These are phyloP conservation scores for Podabrus alpinus DNA, from an alignment of 2,888 invertebrate genomes.

Conservation along the genomic window DNA sequence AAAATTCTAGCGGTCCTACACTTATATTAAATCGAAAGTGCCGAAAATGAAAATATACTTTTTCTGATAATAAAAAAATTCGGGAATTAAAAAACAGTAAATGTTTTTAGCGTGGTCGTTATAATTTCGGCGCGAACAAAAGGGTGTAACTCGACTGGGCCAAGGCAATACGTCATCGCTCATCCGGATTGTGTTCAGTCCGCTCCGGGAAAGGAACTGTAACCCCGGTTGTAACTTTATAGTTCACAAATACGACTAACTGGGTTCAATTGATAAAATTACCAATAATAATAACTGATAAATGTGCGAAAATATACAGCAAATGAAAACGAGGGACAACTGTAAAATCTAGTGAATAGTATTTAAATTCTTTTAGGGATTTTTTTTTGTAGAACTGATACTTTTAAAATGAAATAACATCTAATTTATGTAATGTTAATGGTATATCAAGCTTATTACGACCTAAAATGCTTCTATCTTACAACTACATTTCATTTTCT, in stretches of 20 bases:
- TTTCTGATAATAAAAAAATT: not conserved
- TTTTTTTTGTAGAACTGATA: not conserved
- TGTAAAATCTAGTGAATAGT: not conserved
- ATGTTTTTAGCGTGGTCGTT: conserved; percentile 43
- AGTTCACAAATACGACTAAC: conserved; percentile 21
- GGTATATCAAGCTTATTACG: conserved; percentile 31
- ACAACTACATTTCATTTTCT: conserved; percentile 34
- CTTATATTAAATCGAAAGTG: not conserved
- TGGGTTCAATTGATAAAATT: conserved; percentile 9
- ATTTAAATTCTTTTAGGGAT: not conserved
- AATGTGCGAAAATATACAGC: not conserved
- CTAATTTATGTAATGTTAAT: conserved; percentile 32
- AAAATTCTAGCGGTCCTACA: not conserved
- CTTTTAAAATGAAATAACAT: not conserved
- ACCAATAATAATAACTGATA: not conserved
- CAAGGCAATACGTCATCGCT: conserved; percentile 52
- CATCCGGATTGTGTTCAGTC: conserved; percentile 50
- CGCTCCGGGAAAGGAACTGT: conserved; percentile 41
- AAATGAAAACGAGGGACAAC: too few species aligned
- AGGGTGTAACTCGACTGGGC: conserved; percentile 45
- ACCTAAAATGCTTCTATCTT: conserved; percentile 34
- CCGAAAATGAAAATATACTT: not conserved
- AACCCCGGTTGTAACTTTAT: conserved; percentile 35
- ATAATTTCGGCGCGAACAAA: conserved; percentile 40
- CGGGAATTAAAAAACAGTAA: conserved; percentile 14